Conservation (phyloP, 1,140 invertebrate species). For the Bombus confusus region DNA sequence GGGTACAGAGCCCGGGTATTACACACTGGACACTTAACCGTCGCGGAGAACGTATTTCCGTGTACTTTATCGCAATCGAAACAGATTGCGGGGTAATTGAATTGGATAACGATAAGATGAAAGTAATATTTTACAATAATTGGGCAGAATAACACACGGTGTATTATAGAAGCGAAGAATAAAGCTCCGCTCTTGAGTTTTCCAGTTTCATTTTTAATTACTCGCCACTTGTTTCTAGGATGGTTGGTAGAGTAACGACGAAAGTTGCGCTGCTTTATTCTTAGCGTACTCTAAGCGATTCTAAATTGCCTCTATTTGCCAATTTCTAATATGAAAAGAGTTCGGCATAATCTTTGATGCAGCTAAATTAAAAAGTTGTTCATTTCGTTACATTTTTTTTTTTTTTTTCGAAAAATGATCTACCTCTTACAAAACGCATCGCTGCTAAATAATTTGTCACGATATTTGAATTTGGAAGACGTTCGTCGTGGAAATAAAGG, state of each 20-base stretch:
- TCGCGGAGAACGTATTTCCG: conserved; percentile 19
- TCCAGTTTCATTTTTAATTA: neutral
- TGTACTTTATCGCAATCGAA: conserved; percentile 27
- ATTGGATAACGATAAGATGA: conserved; percentile 14
- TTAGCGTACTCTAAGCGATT: neutral
- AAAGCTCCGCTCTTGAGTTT: neutral
- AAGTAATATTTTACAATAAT: neutral
- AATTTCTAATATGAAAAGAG: neutral
- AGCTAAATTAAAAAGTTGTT: neutral
- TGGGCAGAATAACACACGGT: neutral
- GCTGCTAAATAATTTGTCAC: conserved; percentile 16
- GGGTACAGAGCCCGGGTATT: conserved; percentile 22
- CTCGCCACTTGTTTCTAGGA: too few species aligned
- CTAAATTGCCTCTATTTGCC: neutral
- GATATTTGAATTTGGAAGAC: conserved; percentile 18
- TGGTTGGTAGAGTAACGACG: neutral
- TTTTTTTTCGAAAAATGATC: neutral
- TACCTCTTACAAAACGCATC: neutral
- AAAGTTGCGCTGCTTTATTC: too few species aligned
- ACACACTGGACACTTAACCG: conserved; percentile 29
- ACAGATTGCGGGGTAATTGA: conserved; percentile 23
- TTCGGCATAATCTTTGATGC: too few species aligned
- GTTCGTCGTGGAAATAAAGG: conserved; percentile 29
- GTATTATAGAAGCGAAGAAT: neutral
- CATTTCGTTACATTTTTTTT: neutral